Base-by-base conservation (phyloP, 1,140 invertebrate species). In the Samia ricini region DNA sequence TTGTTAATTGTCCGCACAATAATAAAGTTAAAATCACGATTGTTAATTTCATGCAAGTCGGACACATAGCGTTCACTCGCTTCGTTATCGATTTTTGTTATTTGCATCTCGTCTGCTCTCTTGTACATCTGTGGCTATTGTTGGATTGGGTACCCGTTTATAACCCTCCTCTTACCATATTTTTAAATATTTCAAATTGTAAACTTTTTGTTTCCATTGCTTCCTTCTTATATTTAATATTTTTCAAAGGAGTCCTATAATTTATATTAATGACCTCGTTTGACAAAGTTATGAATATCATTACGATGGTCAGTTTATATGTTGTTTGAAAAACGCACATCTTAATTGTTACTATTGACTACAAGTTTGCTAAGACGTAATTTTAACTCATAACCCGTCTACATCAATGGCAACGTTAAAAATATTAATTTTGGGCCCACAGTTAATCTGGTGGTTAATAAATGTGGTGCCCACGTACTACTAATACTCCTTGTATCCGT, bases 11-110 rank as follows among this genome's bases (percentile, higher is more conserved):
- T 57, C 51, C 20, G 52, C 24, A 12, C 52, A 24, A 64, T 63
- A 71, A n/a, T 66, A 60, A 64, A 68, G 64, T 70, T 77, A 76
- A 79, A 80, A 80, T 75, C 66, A 71, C 72, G 64, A 68, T 73
- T 74, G 77, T 81, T 85, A 89, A 87, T 82, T 89, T 86, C 77
- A 79, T 77, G 74, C 80, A 84, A 85, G 79, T 82, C 78, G 77
- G 72, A 70, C 74, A 68, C 64, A 68, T 72, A 74, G 77, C 78
- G 79, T 82, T 80, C 78, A 65, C 69, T 70, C 74, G 71, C 74
- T 72, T 55, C 66, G 79, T 21, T 89, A 89, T 89, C 84, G 86
- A 89, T 89, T 89, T 89, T 88, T 86, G 83, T 89, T 89, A 89
- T 89, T 88, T 89, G 83, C 83, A 88, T 88, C 83, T 78, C 77